Conservation (phyloP, 1,140 invertebrate species). For the Plutomurus gul region DNA sequence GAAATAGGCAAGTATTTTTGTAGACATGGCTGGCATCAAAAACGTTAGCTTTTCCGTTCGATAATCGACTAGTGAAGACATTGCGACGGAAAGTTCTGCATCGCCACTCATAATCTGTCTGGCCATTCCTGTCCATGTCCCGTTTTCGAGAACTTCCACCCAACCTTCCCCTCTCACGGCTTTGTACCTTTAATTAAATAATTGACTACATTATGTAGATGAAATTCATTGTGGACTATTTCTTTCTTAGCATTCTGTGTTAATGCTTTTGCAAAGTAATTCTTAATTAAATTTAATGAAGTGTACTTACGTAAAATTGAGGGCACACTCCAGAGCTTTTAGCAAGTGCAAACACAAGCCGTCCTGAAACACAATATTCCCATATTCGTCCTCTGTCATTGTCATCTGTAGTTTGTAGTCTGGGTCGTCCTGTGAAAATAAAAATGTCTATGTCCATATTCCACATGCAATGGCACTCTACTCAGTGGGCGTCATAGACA, state of each 20-base stretch:
- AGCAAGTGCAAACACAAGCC: neutral
- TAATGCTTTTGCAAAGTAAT: too few species aligned
- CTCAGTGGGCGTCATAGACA: neutral
- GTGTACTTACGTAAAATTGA: slow-evolving; percentile 36
- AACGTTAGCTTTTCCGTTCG: neutral
- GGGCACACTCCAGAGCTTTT: neutral
- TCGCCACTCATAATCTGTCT: neutral
- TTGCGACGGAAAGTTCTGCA: neutral
- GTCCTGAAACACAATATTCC: neutral
- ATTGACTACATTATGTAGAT: neutral
- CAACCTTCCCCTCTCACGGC: slow-evolving; percentile 29
- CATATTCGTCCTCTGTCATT: neutral
- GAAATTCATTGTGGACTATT: too few species aligned
- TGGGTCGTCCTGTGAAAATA: neutral
- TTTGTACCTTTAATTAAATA: neutral
- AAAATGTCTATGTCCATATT: too few species aligned
- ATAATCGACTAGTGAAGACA: neutral
- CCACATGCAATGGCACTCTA: neutral
- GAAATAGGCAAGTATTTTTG: slow-evolving; percentile 56
- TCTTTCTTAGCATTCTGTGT: too few species aligned
- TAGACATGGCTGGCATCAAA: neutral
- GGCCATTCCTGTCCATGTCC: slow-evolving; percentile 33
- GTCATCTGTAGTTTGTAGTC: neutral
- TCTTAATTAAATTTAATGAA: too few species aligned
- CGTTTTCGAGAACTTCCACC: slow-evolving; percentile 21